These are phyloP conservation scores for Protobothrops mucrosquamatus DNA, from an alignment of 2,113 vertebrate species.

Conservation along the genomic window DNA sequence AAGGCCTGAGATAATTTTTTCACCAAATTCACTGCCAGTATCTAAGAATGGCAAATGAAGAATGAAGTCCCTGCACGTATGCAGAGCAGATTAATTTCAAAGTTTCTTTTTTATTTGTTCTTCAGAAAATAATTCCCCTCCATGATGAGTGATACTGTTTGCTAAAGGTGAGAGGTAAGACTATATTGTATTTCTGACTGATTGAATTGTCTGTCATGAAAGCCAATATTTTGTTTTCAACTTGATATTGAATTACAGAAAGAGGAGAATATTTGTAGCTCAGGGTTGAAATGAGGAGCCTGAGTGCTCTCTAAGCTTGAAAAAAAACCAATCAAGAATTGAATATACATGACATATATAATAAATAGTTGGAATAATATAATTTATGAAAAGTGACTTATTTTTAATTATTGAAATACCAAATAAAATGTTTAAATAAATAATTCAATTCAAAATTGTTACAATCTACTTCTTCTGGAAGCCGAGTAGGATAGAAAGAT, in stretches of 20 bases:
- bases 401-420: not conserved
- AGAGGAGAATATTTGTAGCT: not conserved
- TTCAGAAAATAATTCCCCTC: slow-evolving; percentile 63
- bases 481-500: not conserved
- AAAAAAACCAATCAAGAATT: not conserved
- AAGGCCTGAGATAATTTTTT: slow-evolving; percentile 58
- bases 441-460: slow-evolving; percentile 30
- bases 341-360: slow-evolving; percentile 20
- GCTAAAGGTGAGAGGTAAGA: slow-evolving; percentile 53
- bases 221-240: slow-evolving; percentile 19
- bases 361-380: slow-evolving; percentile 28
- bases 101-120: slow-evolving; percentile 54
- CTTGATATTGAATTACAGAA: slow-evolving; percentile 5
- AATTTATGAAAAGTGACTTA: slow-evolving; percentile 9
- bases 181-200: slow-evolving; percentile 61
- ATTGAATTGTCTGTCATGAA: not conserved
- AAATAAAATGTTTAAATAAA: not conserved
- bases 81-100: slow-evolving; percentile 66
- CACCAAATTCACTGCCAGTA: slow-evolving; percentile 66
- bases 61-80: slow-evolving; percentile 49
- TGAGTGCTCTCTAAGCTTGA: not conserved
- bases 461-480: slow-evolving; percentile 20
- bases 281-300: not conserved
- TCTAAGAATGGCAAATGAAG: slow-evolving; percentile 39
- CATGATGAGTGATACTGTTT: slow-evolving; percentile 60